phyloP scores from a whole-genome alignment of 2,888 invertebrate genomes.

The Drosophila subsilvestris region DNA sequence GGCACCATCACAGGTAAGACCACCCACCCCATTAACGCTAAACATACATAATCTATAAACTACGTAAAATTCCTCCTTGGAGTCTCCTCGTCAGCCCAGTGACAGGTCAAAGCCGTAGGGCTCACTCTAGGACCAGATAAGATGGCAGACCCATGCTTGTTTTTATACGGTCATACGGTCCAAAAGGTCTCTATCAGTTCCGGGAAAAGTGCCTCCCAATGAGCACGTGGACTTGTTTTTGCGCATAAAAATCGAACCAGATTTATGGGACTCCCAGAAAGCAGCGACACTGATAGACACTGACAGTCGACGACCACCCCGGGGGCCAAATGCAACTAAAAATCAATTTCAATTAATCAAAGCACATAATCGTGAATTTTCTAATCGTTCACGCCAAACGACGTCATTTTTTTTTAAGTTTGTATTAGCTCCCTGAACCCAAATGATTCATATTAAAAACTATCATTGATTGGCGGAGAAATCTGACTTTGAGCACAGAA shows the following conservation, averaged over 20 bases:
- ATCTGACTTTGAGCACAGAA: not conserved
- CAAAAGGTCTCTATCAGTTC: not conserved
- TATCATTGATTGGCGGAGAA: conserved; percentile 14
- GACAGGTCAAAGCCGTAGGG: conserved; percentile 16
- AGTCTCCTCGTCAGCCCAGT: not conserved
- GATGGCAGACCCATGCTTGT: not conserved
- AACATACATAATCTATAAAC: not conserved
- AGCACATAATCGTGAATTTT: conserved; percentile 13
- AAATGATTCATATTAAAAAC: not conserved
- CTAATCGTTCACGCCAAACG: conserved; percentile 1
- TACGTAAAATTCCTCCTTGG: not conserved
- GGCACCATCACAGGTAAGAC: conserved; percentile 53
- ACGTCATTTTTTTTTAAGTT: not conserved
- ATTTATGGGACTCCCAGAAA: not conserved
- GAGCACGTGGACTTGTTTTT: conserved; percentile 7
- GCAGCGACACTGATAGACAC: not conserved
- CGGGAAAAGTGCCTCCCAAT: not conserved
- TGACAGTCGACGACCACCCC: not conserved
- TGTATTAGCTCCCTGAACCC: not conserved
- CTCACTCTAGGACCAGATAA: conserved; percentile 8
- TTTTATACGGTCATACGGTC: not conserved
- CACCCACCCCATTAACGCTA: too few species aligned
- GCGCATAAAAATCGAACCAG: conserved; percentile 4
- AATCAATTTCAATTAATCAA: conserved; percentile 48
- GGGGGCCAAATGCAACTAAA: not conserved